These are phyloP conservation scores for Rotaria magnacalcarata DNA, from an alignment of 2,888 invertebrate genomes.

Conservation along the genomic window DNA sequence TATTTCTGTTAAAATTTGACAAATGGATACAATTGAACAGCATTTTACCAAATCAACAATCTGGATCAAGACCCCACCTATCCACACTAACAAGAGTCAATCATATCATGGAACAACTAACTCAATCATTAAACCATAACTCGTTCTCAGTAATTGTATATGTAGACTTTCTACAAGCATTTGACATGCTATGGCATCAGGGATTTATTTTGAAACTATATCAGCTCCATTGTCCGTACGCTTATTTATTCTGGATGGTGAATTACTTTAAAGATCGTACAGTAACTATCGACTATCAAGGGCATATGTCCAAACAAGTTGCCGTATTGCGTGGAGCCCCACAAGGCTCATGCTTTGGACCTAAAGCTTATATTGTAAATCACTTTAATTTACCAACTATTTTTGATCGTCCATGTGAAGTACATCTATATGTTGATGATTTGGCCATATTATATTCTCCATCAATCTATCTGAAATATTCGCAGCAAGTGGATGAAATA, in stretches of 20 bases:
- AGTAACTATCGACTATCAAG: not conserved
- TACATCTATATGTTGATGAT: not conserved
- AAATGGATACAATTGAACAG: not conserved
- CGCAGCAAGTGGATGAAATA: not conserved
- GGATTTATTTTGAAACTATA: not conserved
- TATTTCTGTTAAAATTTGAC: not conserved
- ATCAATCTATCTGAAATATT: not conserved
- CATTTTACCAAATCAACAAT: not conserved
- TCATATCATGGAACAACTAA: not conserved
- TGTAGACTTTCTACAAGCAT: not conserved
- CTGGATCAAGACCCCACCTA: not conserved
- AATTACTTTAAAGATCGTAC: not conserved
- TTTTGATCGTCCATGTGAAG: not conserved
- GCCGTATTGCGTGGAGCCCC: not conserved
- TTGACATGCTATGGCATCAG: not conserved
- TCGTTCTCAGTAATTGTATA: no score
- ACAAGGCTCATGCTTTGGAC: slow-evolving; percentile 6
- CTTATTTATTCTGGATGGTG: not conserved
- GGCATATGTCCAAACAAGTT: not conserved
- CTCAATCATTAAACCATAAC: not conserved
- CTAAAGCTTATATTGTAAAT: not conserved
- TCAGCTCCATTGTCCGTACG: not conserved
- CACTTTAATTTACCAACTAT: not conserved
- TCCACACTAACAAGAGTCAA: not conserved
- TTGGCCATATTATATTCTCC: not conserved